Base-by-base conservation (phyloP, 2,113 vertebrate genomes). In the Macquaria ambigua region DNA sequence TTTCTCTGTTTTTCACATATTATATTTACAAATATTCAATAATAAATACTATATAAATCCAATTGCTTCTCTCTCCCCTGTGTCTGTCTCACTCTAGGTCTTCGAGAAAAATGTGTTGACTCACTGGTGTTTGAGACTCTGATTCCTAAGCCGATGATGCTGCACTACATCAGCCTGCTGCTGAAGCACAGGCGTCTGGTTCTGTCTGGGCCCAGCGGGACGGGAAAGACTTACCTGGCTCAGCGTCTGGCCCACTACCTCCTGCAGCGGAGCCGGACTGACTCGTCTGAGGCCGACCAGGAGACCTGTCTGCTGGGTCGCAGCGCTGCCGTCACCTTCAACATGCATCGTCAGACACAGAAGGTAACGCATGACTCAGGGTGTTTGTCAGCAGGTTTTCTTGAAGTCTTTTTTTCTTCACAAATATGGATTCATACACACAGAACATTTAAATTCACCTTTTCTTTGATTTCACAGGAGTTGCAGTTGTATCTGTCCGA, bases 101-200 rank as follows among this genome's bases (percentile, higher is more conserved):
- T 99, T 77, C 96, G 93, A 90, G 97, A 99, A 90, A 98, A 97
- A 84, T 97, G 97, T 0, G 97, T 98, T 66, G 98, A 99, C 94
- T 97, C 97, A 59, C 95, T 99, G 86, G 98, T 99, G 88, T 99
- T 99, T 0, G 98, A 99, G 95, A 98, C 98, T 0, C 95, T 99
- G 41, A 96, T 99, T 86, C 98, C 98, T 61, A 99, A 99, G 93
- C 97, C 98, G 58, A 98, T 99, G 98, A 97, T 98, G 97, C 97
- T 97, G 93, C 98, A 99, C 80, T 99, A 99, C 89, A 97, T 99
- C 87, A 97, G 98, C 88, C 96, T 99, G 73, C 95, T 99, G 88
- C 95, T 98, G 73, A 99, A 98, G 91, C 98, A 99, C 94, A 94
- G 98, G 21, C 97, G 98, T 7, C 96, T 99, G 25, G 95, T 99